Base-by-base conservation (phyloP, 1,140 invertebrate genomes). In the Hylyphantes graminicola region DNA sequence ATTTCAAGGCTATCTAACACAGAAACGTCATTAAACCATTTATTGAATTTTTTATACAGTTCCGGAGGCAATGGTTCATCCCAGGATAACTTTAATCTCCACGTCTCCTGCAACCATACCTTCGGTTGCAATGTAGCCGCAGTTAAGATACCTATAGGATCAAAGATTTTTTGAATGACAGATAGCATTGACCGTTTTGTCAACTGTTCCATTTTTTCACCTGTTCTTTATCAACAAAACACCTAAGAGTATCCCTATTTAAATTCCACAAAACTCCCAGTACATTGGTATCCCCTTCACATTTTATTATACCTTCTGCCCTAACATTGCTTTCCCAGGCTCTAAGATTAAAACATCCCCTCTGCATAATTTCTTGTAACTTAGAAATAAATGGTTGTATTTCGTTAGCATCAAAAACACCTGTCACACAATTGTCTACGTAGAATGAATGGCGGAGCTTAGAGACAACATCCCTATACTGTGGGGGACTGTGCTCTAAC, bases 371-470 rank as follows among this genome's bases (percentile, higher is more conserved):
- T 17, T 76, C 10, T 59, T 17, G 17, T 5, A 61, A 53, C 50
- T 59, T 17, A 10, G 12, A 8, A 11, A 76, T 19, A 59, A 84
- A 76, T 6, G 9, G 8, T 50, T 75, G 19, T 48, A 84, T 17
- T 10, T 67, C 73, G 21, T 74, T 17, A 9, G 11, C 19, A 65
- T 55, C 5, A 1, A 9, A 54, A 51, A 84, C 61, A 19, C 12
- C 17, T 5, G 63, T 76, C 21, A 75, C n/a, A 8, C 63, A 76
- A 50, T 76, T 76, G 19, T 76, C 81, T 4, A 84, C 61, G 21
- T 84, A 84, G 19, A 84, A 84, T 0, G 73, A 76, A 15, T 67
- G 12, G 12, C 19, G 8, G 9, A 84, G n/a, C 19, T 72, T 75
- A 9, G 15, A 13, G 2, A 53, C n/a, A 35, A n/a, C 35, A 15